These are phyloP conservation scores for Oceanites oceanicus DNA, from an alignment of 2,113 vertebrate genomes.

Conservation along the genomic window DNA sequence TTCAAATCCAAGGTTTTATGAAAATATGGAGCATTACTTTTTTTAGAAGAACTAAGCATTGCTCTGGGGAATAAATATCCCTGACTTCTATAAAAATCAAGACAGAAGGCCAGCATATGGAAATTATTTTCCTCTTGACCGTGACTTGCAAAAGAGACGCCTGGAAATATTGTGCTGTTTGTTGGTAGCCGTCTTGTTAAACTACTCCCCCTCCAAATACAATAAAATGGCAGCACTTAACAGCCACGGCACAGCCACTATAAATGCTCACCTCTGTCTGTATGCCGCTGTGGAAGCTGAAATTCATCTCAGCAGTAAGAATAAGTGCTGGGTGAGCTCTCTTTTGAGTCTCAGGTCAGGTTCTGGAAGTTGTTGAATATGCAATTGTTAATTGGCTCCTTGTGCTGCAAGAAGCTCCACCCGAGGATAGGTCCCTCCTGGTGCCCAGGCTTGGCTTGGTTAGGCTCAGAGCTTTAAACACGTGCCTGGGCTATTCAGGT, in stretches of 20 bases:
- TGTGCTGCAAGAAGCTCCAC: neutral
- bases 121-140: constrained; percentile 65
- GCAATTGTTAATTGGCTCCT: neutral
- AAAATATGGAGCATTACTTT: neutral
- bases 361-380: neutral
- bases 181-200: constrained; percentile 33
- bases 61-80: constrained; percentile 21
- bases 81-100: constrained; percentile 59
- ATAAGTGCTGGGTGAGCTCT: accelerated
- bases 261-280: neutral
- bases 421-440: accelerated
- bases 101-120: constrained; percentile 55
- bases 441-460: accelerated
- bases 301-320: neutral
- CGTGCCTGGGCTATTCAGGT: neutral
- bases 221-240: constrained; percentile 11
- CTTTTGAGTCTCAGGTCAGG: neutral
- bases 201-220: neutral
- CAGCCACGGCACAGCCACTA: neutral
- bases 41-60: neutral
- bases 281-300: neutral
- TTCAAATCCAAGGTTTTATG: constrained; percentile 5
- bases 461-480: neutral
- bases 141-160: constrained; percentile 30
- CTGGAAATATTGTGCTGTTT: constrained; percentile 31